Conservation (phyloP, 2,797 vertebrate genomes). For the Rhinophrynus dorsalis region DNA sequence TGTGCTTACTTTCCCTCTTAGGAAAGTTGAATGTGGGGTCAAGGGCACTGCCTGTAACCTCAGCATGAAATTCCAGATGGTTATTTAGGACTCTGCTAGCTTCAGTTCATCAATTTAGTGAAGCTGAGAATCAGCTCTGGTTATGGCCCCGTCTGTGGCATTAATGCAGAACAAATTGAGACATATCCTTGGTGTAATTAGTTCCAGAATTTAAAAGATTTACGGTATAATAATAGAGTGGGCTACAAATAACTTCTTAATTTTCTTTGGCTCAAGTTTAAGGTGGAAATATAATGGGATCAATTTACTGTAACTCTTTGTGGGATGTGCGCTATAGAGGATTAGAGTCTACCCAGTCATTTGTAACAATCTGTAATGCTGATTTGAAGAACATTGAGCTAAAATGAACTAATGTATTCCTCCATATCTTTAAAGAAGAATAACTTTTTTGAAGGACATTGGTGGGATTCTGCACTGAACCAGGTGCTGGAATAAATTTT, state of each 20-base stretch:
- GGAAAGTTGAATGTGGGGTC: conserved; percentile 77
- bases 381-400: no score
- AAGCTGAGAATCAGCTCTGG: conserved; percentile 63
- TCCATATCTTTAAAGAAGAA: no score
- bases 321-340: background rate
- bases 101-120: conserved; percentile 85
- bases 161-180: conserved; percentile 85
- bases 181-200: conserved; percentile 81
- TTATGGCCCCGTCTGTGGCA: conserved; percentile 64
- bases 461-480: no score
- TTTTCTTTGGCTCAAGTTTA: conserved; percentile 14
- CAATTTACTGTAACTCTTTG: background rate
- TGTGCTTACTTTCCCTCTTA: conserved; percentile 47
- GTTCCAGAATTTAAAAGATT: conserved; percentile 78
- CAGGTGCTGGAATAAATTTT: no score
- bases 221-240: conserved; percentile 69
- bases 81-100: conserved; percentile 72
- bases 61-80: conserved; percentile 82
- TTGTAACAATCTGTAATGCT: background rate
- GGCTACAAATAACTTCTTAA: conserved; percentile 47
- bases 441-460: no score
- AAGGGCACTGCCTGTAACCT: conserved; percentile 71
- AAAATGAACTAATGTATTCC: no score
- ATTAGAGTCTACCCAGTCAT: background rate
- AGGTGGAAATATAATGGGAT: conserved; percentile 1